These are phyloP conservation scores for Pholis gunnellus DNA, from an alignment of 2,113 vertebrate genomes.

Conservation along the genomic window DNA sequence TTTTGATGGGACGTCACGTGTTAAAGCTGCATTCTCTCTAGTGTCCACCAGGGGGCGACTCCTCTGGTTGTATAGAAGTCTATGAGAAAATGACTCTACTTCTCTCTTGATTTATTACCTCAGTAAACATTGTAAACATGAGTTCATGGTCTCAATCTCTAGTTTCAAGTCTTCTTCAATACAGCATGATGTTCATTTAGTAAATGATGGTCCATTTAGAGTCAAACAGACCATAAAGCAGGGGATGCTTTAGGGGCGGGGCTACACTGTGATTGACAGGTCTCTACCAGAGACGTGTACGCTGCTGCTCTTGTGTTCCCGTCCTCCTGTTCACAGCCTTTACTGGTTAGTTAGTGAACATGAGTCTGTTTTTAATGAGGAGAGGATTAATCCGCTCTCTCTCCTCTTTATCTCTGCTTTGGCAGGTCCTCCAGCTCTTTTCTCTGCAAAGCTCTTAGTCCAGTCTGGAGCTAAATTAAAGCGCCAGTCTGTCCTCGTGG, in stretches of 20 bases:
- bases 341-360: too few species aligned
- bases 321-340: too few species aligned
- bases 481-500: slow-evolving; percentile 42
- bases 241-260: background rate
- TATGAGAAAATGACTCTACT: background rate
- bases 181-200: background rate
- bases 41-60: background rate
- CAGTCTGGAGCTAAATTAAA: slow-evolving; percentile 70
- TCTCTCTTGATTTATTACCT: background rate
- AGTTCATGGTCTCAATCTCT: background rate
- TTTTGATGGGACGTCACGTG: too few species aligned
- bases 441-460: slow-evolving; percentile 62
- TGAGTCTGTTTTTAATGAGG: slow-evolving; percentile 18
- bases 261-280: background rate
- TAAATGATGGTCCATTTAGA: background rate
- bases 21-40: too few species aligned
- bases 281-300: background rate
- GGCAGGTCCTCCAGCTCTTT: background rate
- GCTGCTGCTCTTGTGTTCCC: too few species aligned
- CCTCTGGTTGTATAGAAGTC: background rate
- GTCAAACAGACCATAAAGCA: background rate
- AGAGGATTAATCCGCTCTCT: slow-evolving; percentile 9
- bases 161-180: background rate
- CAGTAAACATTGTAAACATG: slow-evolving; percentile 6
- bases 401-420: slow-evolving; percentile 39